Evolutionary conservation across 37 sponge, comb jelly and placozoan genomes (phyloP).

Genomic region (Oscarella lobularis): DNA sequence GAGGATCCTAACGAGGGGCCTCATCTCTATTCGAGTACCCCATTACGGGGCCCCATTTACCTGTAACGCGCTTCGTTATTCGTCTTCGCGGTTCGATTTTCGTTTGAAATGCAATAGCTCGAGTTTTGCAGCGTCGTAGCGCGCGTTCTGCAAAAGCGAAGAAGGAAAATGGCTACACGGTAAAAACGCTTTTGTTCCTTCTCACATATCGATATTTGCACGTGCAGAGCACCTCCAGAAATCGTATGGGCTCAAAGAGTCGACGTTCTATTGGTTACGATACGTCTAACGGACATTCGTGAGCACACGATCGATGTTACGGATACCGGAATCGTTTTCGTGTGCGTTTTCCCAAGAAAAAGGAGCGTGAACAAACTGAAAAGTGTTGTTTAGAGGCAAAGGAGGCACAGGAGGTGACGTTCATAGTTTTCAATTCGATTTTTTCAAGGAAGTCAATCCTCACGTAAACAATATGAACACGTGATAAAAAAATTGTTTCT

Average conservation of each 20-base stretch:
- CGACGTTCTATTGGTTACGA: neutral
- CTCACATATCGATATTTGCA: no score
- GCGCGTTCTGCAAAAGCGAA: no score
- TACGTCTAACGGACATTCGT: neutral
- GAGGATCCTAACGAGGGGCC: no score
- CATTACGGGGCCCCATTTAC: no score
- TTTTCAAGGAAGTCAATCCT: neutral
- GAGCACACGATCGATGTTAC: slow-evolving; percentile 9
- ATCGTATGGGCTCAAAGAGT: neutral
- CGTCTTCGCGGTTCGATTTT: no score
- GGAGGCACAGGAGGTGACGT: neutral
- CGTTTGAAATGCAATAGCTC: no score
- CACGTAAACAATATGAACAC: neutral
- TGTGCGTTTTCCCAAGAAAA: neutral
- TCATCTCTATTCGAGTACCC: no score
- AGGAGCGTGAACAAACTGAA: neutral
- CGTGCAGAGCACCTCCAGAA: neutral
- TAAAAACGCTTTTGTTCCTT: no score
- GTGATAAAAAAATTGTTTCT: neutral
- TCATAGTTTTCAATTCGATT: neutral
- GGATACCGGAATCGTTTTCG: neutral
- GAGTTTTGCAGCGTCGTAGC: no score
- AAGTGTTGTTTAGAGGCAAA: neutral
- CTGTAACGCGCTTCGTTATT: no score
- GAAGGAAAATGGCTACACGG: no score